phyloP scores from a whole-genome alignment of 2,888 invertebrate genomes.

The Pheosia gnoma region DNA sequence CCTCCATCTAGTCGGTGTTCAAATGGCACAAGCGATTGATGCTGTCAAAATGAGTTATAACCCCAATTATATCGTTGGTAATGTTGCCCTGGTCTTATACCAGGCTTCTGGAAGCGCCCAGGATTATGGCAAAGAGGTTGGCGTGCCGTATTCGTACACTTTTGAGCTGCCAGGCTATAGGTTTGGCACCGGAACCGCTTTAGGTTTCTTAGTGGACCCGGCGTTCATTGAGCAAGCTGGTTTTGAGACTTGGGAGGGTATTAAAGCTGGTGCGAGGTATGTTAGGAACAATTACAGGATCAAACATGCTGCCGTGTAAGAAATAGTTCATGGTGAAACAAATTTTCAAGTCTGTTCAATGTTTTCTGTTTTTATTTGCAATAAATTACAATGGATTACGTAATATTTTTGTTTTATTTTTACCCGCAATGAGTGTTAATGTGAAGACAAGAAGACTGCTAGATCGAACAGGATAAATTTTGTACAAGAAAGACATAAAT shows the following conservation, averaged over 20 bases:
- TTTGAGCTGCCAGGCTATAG: conserved; percentile 81
- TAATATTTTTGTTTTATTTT: no score
- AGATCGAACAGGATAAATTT: no score
- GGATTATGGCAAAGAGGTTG: conserved; percentile 83
- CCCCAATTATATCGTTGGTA: conserved; percentile 78
- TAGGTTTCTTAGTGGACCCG: conserved; percentile 83
- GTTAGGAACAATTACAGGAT: conserved; percentile 44
- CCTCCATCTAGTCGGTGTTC: conserved; percentile 59
- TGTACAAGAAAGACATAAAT: no score
- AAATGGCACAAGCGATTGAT: conserved; percentile 67
- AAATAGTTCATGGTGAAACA: neutral
- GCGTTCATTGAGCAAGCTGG: conserved; percentile 81
- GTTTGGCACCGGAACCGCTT: conserved; percentile 58
- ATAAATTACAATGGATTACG: no score
- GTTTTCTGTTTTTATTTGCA: no score
- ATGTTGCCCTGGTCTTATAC: conserved; percentile 77
- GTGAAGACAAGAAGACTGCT: no score
- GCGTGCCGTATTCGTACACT: conserved; percentile 83
- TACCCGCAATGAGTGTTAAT: no score
- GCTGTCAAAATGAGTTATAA: conserved; percentile 62
- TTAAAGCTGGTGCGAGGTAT: conserved; percentile 78
- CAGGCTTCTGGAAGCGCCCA: conserved; percentile 85
- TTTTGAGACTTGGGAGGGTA: conserved; percentile 84
- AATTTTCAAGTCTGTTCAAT: no score
- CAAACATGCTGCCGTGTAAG: conserved; percentile 10